These are phyloP conservation scores for Orchestia grillus DNA, from an alignment of 1,140 invertebrate genomes.

Conservation along the genomic window DNA sequence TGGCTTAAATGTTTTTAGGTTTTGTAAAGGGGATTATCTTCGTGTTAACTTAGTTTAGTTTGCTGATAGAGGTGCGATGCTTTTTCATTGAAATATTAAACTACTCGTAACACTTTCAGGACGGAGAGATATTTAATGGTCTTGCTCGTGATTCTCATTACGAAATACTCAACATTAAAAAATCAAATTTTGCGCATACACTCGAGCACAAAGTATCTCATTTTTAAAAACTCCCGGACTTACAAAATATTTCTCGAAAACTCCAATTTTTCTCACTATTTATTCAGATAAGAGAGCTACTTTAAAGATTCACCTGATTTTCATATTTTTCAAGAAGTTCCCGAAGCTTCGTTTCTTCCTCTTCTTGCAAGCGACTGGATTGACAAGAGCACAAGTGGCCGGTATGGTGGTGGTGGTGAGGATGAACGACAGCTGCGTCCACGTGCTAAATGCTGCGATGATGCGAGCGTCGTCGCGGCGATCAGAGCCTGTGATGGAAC, in stretches of 20 bases:
- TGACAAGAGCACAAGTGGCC: neutral
- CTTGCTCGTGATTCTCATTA: too few species aligned
- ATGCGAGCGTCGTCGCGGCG: neutral
- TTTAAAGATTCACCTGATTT: neutral
- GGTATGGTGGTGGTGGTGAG: neutral
- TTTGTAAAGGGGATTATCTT: neutral
- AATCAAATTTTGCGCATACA: too few species aligned
- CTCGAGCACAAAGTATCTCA: too few species aligned
- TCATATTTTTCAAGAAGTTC: neutral
- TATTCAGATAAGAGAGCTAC: neutral
- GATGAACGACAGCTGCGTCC: constrained; percentile 20
- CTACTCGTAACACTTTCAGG: neutral
- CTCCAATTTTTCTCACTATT: neutral
- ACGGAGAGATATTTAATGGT: neutral
- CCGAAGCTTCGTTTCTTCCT: neutral
- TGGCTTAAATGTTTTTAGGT: neutral
- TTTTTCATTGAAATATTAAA: neutral
- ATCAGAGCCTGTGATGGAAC: neutral
- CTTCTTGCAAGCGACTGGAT: neutral
- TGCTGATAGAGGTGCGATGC: neutral
- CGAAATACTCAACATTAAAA: too few species aligned
- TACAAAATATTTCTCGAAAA: neutral
- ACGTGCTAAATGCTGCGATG: neutral
- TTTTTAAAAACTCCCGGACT: too few species aligned
- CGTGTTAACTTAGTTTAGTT: neutral